A percentile compares a stretch with the other conserved stretches of the same genome.
Evolutionary conservation across 2,113 vertebrate species (phyloP).

Genomic region (Apteryx owenii): DNA sequence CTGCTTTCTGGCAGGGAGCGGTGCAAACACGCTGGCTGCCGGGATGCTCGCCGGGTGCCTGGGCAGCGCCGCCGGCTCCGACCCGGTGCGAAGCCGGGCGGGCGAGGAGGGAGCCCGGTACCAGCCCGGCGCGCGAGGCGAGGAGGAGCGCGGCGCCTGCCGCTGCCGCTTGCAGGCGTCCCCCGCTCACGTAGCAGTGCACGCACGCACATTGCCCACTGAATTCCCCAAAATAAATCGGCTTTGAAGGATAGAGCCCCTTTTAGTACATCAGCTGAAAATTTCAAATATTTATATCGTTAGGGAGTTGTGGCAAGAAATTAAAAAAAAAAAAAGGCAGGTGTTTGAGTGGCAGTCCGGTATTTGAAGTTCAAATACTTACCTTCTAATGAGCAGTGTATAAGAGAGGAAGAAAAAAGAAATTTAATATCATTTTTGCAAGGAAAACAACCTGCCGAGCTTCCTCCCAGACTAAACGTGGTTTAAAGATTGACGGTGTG

Average conservation of each 20-base stretch:
- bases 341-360: constrained; percentile 10
- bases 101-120: fast-evolving
- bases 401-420: background rate
- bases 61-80: background rate
- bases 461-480: constrained; percentile 39
- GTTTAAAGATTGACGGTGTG: constrained; percentile 47
- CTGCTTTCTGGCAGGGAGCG: background rate
- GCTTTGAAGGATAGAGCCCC: background rate
- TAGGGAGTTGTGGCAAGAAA: background rate
- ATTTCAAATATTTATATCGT: constrained; percentile 31
- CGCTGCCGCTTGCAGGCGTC: fast-evolving
- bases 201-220: fast-evolving
- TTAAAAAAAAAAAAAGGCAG: background rate
- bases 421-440: constrained; percentile 43
- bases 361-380: constrained; percentile 48
- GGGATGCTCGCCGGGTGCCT: background rate
- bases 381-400: background rate
- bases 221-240: background rate
- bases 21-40: background rate
- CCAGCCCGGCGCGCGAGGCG: fast-evolving
- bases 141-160: fast-evolving
- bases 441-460: constrained; percentile 43
- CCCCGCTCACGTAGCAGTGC: fast-evolving
- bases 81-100: too few relatives aligned
- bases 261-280: background rate